Evolutionary conservation across 2,113 vertebrate genomes (phyloP).

Genomic region (Scartelaos histophorus): DNA sequence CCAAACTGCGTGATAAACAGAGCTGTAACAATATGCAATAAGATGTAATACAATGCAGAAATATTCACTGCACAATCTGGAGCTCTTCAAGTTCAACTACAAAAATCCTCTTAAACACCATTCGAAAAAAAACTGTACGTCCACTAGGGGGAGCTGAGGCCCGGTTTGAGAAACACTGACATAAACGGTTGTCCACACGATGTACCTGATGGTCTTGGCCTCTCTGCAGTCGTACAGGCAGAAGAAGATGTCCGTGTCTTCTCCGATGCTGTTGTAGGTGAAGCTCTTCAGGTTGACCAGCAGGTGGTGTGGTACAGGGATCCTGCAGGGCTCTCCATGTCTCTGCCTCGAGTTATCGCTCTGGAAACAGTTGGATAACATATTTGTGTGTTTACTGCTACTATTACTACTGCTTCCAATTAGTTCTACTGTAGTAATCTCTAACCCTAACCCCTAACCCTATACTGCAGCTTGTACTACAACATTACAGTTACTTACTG

Average conservation of each 20-base stretch:
- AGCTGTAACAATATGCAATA: too few species aligned
- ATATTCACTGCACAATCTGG: too few species aligned
- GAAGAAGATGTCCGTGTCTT: constrained; percentile 96
- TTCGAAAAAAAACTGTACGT: too few species aligned
- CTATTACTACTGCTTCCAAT: background rate
- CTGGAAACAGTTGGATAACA: constrained; percentile 58
- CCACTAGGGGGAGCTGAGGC: background rate
- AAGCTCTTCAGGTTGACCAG: constrained; percentile 97
- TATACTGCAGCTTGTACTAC: too few species aligned
- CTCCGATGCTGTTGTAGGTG: constrained; percentile 95
- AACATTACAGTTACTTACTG: too few species aligned
- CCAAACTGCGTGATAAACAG: too few species aligned
- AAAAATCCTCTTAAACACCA: too few species aligned
- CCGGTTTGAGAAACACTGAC: background rate
- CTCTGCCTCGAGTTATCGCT: constrained; percentile 86
- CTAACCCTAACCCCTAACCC: too few species aligned
- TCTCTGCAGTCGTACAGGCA: constrained; percentile 93
- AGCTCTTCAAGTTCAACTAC: too few species aligned
- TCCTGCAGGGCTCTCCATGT: constrained; percentile 84
- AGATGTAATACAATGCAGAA: too few species aligned
- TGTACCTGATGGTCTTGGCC: constrained; percentile 93
- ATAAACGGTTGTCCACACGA: background rate
- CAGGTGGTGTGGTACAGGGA: constrained; percentile 93
- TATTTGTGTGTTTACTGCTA: background rate
- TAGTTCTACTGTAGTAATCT: too few species aligned